Conservation (phyloP, 2,888 invertebrate genomes). For the Megamerina dolium region DNA sequence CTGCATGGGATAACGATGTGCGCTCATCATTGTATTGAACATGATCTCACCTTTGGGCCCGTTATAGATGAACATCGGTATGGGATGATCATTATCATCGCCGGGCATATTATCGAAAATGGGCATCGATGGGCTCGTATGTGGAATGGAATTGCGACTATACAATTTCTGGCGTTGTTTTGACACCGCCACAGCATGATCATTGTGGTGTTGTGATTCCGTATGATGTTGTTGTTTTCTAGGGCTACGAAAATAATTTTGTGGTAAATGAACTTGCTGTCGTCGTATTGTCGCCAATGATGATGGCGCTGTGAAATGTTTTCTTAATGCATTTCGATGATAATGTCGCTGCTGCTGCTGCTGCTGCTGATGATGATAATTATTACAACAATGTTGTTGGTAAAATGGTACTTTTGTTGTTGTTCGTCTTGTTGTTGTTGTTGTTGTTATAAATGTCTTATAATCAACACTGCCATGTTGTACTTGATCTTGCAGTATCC, state of each 20-base stretch:
- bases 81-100: slow-evolving; percentile 9
- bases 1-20: slow-evolving; percentile 42
- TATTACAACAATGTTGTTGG: too few relatives aligned
- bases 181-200: too few relatives aligned
- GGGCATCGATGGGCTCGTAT: slow-evolving; percentile 21
- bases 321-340: too few relatives aligned
- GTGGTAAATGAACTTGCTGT: too few relatives aligned
- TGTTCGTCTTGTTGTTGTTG: too few relatives aligned
- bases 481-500: slow-evolving; percentile 39
- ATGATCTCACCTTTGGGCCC: slow-evolving; percentile 39
- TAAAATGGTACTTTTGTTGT: slow-evolving; percentile 1
- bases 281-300: too few relatives aligned
- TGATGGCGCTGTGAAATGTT: too few relatives aligned
- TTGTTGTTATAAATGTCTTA: slow-evolving; percentile 2
- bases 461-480: too few relatives aligned
- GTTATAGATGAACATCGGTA: slow-evolving; percentile 37
- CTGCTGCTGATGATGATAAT: too few relatives aligned
- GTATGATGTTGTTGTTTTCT: slow-evolving; percentile 4
- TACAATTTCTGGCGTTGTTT: not conserved
- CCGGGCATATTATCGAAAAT: slow-evolving; percentile 34
- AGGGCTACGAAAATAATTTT: slow-evolving; percentile 2
- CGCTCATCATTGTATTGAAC: slow-evolving; percentile 40
- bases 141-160: slow-evolving; percentile 11
- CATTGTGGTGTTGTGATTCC: too few relatives aligned
- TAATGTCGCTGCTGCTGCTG: too few relatives aligned